Evolutionary conservation across 1,140 invertebrate species (phyloP).

Genomic region (Drosophila ohnishii): DNA sequence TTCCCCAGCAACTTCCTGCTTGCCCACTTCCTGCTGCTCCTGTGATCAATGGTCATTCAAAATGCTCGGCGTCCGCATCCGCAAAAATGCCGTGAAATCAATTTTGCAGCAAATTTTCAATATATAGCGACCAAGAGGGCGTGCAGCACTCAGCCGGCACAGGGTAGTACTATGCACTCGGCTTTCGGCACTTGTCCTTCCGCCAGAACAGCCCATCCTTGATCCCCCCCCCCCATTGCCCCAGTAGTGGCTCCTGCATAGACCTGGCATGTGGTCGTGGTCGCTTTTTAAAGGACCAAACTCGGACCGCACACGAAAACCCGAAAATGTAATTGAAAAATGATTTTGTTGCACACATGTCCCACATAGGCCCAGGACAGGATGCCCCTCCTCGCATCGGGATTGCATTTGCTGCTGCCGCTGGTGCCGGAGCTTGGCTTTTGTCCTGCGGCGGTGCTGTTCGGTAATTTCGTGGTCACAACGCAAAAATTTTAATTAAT

Average conservation of each 20-base stretch:
- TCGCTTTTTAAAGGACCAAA: slow-evolving; percentile 51
- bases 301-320: slow-evolving; percentile 61
- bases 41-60: slow-evolving; percentile 40
- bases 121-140: slow-evolving; percentile 26
- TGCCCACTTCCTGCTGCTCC: slow-evolving; percentile 18
- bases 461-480: slow-evolving; percentile 65
- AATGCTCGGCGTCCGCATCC: slow-evolving; percentile 42
- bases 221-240: neutral
- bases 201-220: slow-evolving; percentile 12
- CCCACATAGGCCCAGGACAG: slow-evolving; percentile 23
- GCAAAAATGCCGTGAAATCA: slow-evolving; percentile 70
- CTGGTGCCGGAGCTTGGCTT: slow-evolving; percentile 17
- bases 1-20: neutral
- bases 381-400: slow-evolving; percentile 7
- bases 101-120: slow-evolving; percentile 73
- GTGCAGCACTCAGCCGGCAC: slow-evolving; percentile 8
- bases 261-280: slow-evolving; percentile 38
- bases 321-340: slow-evolving; percentile 79
- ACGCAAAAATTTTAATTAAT: slow-evolving; percentile 71
- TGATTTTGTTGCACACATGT: slow-evolving; percentile 76
- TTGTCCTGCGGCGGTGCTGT: slow-evolving; percentile 30
- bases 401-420: slow-evolving; percentile 35
- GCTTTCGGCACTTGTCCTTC: slow-evolving; percentile 19
- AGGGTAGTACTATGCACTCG: neutral
- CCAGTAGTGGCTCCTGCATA: neutral